These are phyloP conservation scores for Isurus oxyrinchus DNA, from an alignment of 2,113 vertebrate species.

Conservation along the genomic window DNA sequence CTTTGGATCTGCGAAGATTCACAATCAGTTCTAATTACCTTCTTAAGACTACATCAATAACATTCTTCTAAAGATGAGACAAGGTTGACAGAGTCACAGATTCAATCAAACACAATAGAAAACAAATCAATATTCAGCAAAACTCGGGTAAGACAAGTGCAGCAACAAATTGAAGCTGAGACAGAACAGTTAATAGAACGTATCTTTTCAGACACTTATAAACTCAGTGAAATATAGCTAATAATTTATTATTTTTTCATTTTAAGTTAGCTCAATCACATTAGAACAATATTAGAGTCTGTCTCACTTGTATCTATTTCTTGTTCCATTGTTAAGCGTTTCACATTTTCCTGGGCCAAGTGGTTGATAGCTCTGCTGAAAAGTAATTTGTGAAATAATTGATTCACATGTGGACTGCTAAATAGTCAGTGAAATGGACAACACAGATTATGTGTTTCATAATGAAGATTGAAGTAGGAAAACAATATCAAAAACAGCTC, in stretches of 20 bases:
- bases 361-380: neutral
- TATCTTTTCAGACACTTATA: neutral
- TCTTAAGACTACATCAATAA: slow-evolving; percentile 10
- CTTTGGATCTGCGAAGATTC: neutral
- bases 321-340: slow-evolving; percentile 5
- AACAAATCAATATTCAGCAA: slow-evolving; percentile 7
- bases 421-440: neutral
- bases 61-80: neutral
- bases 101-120: slow-evolving; percentile 1
- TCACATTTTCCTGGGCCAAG: slow-evolving; percentile 3
- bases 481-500: too few relatives aligned
- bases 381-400: slow-evolving; percentile 28
- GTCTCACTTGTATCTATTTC: neutral
- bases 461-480: too few relatives aligned
- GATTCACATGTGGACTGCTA: slow-evolving; percentile 19
- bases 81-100: slow-evolving; percentile 18
- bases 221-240: neutral
- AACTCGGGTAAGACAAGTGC: neutral
- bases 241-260: neutral
- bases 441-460: too few relatives aligned
- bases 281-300: neutral
- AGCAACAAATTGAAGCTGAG: neutral
- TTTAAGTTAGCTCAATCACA: neutral
- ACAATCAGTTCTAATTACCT: neutral
- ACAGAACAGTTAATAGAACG: neutral